Evolutionary conservation across 1,140 invertebrate species (phyloP), one percentile per base, ranked within the genome.

Genomic region (Drosophila hydei): DNA sequence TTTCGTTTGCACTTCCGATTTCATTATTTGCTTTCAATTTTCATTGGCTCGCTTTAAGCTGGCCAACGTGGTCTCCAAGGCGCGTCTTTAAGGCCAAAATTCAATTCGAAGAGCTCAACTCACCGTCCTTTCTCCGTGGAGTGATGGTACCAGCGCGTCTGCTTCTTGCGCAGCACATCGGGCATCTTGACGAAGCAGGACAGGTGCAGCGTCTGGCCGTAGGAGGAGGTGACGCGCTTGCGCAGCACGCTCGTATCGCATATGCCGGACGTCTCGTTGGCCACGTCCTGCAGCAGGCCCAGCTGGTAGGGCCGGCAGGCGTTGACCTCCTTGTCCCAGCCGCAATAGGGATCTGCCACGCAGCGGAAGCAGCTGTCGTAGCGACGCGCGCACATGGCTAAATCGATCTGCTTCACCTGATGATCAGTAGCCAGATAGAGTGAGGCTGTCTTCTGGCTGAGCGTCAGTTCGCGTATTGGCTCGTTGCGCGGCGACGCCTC

Each of bases 351-450:
- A 92, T 97, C 96, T 64, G 95, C 93, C 4, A 96, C 95, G 88
- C 96, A 97, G 45, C 95, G 93, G 21, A 96, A 93, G 78, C 96
- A 97, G 79, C 94, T 96, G 89, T 96, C 95, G 85, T 96, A 96
- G 50, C 92, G 92, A n/a, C 92, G 92, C 67, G 93, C 93, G 75
- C 96, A 97, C 90, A 95, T 95, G 45, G 95, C 94, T 40, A 96
- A 89, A 74, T 96, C 95, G 62, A 97, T 93, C 92, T 97, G 96
- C 65, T 95, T 93, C n/a, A 97, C 92, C 51, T 94, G 92, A 75
- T 94, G 92, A 91, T 97, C 96, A 3, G 95, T 96, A 12, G 95
- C 94, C 14, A 96, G 94, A 90, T 96, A 96, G 4, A 97, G 92
- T 19, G 95, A 95, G 83, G 95, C 95, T 58, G 94, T 93, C 85